Base-by-base conservation (phyloP, 2,797 vertebrate genomes). In the Macroramphosus scolopax region DNA sequence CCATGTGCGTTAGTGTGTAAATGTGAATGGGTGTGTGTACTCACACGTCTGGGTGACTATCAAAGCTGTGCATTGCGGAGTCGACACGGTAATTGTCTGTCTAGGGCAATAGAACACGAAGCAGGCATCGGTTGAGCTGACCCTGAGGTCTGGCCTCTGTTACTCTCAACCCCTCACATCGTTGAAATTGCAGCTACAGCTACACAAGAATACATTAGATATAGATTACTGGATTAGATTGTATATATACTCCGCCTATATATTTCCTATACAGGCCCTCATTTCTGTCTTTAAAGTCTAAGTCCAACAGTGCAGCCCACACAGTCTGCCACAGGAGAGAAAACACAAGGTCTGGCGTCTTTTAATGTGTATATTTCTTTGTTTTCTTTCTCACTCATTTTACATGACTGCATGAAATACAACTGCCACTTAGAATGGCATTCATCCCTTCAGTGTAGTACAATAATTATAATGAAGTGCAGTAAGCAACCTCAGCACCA, bases 21-120 rank as follows among this genome's bases (percentile, higher is more conserved):
- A n/a, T n/a, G n/a, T n/a, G n/a, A n/a, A n/a, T n/a, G n/a, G n/a
- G n/a, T n/a, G n/a, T n/a, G n/a, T n/a, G n/a, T n/a, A n/a, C n/a
- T n/a, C n/a, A n/a, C n/a, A n/a, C n/a, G n/a, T n/a, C n/a, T n/a
- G n/a, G n/a, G n/a, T n/a, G n/a, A n/a, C 52, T 42, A 17, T 79
- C 68, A 64, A 52, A 49, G 40, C 51, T 17, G 2, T 1, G 31
- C 36, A n/a, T 59, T 20, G 54, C 39, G 28, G 39, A 61, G 57
- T 33, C 14, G 33, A 74, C 63, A 31, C 60, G 51, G 63, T 80
- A 82, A 87, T 83, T 86, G 78, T 72, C 57, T 84, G 72, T 78
- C 68, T 41, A 10, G 61, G 63, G 68, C 63, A 47, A 34, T 35
- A 57, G 66, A 73, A 68, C 71, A 63, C 69, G 70, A 50, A 22